Base-by-base conservation (phyloP, 2,113 vertebrate genomes). In the Megalops atlanticus region DNA sequence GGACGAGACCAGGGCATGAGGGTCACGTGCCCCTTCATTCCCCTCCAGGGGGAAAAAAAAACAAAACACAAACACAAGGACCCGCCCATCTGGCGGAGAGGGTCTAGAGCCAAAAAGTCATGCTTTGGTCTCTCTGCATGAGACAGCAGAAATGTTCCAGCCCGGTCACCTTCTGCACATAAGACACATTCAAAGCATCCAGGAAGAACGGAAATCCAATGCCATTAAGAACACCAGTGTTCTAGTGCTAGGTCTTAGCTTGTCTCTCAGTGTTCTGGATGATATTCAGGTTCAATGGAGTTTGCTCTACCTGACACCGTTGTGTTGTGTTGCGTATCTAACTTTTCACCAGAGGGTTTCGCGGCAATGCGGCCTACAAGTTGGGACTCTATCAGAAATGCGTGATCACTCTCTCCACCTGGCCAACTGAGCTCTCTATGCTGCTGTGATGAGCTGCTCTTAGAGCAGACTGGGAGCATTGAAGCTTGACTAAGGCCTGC, bases 131-230 rank as follows among this genome's bases (percentile, higher is more conserved):
- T 45, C 18, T 43, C 18, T 31, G 58, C 38, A 18, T 15, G 43
- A 40, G 64, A n/a, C 45, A 18, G 11, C 27, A 35, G 15, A 77
- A 70, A 16, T n/a, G n/a, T n/a, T n/a, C n/a, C n/a, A 54, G 39
- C 71, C 82, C 80, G 74, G 92, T 93, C 94, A 91, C 92, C 92
- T 91, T 91, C 88, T 89, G 91, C 94, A 98, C 96, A 97, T 95
- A 95, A 95, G 95, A 91, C 91, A 95, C 96, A 96, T 98, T 98
- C 94, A 97, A 95, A 95, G 93, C 87, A 91, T 91, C 90, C 89
- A 89, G 84, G 87, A 74, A 76, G 73, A 83, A 74, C 47, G 81
- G 80, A 58, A 82, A 76, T 80, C 43, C 31, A 78, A 76, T 43
- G 91, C 94, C 92, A 85, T 89, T 86, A 90, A 89, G 58, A 88